phyloP scores from a whole-genome alignment of 2,888 invertebrate genomes.

The Acholoe squamosa region DNA sequence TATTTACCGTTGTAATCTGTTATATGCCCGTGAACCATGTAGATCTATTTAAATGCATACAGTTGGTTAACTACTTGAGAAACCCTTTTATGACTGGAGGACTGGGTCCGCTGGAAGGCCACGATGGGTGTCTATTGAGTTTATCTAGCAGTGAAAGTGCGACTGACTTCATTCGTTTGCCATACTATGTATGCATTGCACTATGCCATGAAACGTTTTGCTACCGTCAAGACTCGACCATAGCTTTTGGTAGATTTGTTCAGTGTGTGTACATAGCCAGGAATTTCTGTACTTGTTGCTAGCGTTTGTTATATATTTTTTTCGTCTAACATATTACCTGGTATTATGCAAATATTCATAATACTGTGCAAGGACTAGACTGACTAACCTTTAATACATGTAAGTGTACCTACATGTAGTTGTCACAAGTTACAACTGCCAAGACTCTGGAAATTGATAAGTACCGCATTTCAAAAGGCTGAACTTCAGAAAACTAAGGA shows the following conservation, averaged over 20 bases:
- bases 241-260: not conserved
- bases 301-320: not conserved
- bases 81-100: not conserved
- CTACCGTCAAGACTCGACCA: not conserved
- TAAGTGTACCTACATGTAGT: too few species aligned
- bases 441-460: too few species aligned
- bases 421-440: too few species aligned
- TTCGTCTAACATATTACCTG: too few species aligned
- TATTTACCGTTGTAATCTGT: slow-evolving; percentile 3
- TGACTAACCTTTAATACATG: too few species aligned
- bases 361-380: too few species aligned
- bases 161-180: not conserved
- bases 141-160: not conserved
- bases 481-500: not conserved
- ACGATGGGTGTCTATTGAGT: not conserved
- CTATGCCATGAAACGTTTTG: not conserved
- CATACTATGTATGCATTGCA: not conserved
- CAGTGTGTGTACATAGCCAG: not conserved
- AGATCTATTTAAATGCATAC: not conserved
- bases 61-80: slow-evolving; percentile 21
- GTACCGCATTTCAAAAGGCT: too few species aligned
- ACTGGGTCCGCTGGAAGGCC: slow-evolving; percentile 33
- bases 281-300: not conserved
- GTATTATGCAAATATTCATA: too few species aligned
- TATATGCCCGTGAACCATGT: not conserved